These are phyloP conservation scores for Auanema freiburgensis DNA, from an alignment of 2,888 invertebrate species.

Conservation along the genomic window DNA sequence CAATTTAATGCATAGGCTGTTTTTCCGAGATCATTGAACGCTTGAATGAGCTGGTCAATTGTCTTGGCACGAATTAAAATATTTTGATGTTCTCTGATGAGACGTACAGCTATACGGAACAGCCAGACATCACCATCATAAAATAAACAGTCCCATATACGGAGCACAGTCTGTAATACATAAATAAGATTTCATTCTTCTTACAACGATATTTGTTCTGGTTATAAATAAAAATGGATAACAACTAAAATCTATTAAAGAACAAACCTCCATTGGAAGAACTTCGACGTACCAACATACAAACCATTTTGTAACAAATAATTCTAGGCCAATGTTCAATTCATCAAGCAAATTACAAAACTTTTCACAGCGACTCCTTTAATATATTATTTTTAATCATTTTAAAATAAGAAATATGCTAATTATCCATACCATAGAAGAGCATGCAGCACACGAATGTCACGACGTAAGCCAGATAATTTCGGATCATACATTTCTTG, in stretches of 20 bases:
- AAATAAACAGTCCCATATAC: slow-evolving; percentile 94
- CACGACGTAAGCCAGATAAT: slow-evolving; percentile 42
- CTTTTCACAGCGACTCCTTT: slow-evolving; percentile 21
- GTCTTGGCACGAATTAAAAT: slow-evolving; percentile 29
- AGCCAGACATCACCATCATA: slow-evolving; percentile 90
- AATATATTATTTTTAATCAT: background rate
- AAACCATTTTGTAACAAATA: slow-evolving; percentile 47
- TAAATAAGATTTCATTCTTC: background rate
- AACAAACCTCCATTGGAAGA: slow-evolving; percentile 45
- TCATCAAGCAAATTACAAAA: slow-evolving; percentile 25
- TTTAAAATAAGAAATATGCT: background rate
- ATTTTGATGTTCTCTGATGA: slow-evolving; percentile 33
- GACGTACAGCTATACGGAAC: slow-evolving; percentile 76
- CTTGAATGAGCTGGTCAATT: slow-evolving; percentile 34
- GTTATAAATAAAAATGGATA: too few relatives aligned
- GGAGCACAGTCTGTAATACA: slow-evolving; percentile 76
- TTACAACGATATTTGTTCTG: background rate
- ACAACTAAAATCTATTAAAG: background rate
- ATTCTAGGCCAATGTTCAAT: slow-evolving; percentile 39
- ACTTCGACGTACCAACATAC: slow-evolving; percentile 46
- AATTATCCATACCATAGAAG: slow-evolving; percentile 28
- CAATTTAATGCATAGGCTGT: slow-evolving; percentile 38
- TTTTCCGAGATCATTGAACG: slow-evolving; percentile 36
- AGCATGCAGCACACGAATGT: slow-evolving; percentile 37
- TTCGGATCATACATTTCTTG: slow-evolving; percentile 33